These are phyloP conservation scores for Eupeodes corollae DNA, from an alignment of 1,140 invertebrate genomes.

Conservation along the genomic window DNA sequence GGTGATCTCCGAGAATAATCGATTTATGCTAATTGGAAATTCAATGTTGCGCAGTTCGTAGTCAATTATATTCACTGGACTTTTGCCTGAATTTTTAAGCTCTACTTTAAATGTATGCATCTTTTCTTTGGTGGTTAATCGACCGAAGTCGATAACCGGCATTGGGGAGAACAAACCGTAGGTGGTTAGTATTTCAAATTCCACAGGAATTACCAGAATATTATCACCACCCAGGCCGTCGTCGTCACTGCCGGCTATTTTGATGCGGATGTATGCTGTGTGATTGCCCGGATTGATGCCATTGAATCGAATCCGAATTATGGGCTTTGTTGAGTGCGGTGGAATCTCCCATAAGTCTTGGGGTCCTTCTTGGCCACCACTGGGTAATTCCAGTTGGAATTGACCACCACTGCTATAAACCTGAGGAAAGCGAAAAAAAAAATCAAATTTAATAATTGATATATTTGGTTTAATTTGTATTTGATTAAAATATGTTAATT, in stretches of 20 bases:
- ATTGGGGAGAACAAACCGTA: slow-evolving; percentile 65
- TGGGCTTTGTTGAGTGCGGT: slow-evolving; percentile 75
- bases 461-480: slow-evolving; percentile 1
- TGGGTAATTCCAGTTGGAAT: slow-evolving; percentile 80
- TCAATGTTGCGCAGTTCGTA: not conserved
- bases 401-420: slow-evolving; percentile 80
- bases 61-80: not conserved
- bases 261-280: slow-evolving; percentile 38
- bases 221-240: slow-evolving; percentile 15
- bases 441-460: slow-evolving; percentile 51
- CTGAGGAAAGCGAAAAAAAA: slow-evolving; percentile 12
- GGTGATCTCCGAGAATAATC: not conserved
- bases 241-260: slow-evolving; percentile 19
- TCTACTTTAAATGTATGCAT: no score
- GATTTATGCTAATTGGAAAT: not conserved
- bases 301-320: slow-evolving; percentile 77
- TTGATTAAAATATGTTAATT: no score
- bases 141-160: slow-evolving; percentile 72
- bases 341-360: slow-evolving; percentile 80
- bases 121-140: slow-evolving; percentile 34
- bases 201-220: slow-evolving; percentile 70
- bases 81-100: no score
- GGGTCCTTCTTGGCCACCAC: slow-evolving; percentile 57
- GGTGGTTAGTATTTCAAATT: slow-evolving; percentile 67
- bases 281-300: slow-evolving; percentile 43